Evolutionary conservation across 2,113 vertebrate genomes (phyloP), one percentile per base, ranked within the genome.

Genomic region (Cyprinodon variegatus): DNA sequence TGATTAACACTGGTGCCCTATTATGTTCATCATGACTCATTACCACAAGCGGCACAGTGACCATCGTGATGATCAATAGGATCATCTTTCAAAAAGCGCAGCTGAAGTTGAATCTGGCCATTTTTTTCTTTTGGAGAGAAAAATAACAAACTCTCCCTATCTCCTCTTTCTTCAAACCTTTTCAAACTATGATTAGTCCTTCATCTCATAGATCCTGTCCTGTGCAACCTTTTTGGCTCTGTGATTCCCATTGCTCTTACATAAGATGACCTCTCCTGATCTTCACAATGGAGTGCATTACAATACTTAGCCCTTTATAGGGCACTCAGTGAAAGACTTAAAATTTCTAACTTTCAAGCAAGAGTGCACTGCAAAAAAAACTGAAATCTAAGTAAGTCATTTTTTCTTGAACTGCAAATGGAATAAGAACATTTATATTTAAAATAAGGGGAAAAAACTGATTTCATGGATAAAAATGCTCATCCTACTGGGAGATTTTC

Each of bases 21-120:
- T 75, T 45, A 60, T 75, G 70, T 70, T 68, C 70, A 50, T 82
- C 83, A 82, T 88, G 76, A 79, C 38, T 86, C 83, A 81, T 87
- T 46, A 65, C 72, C 67, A 76, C 74, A 68, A 38, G 66, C 60
- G 76, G 66, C 78, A 59, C 72, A 68, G 46, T 81, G 75, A 80
- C 73, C 73, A 65, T 38, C 75, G 45, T 41, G 72, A 82, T 40
- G 76, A 74, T 17, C 68, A 43, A 6, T 61, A 62, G n/a, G 39
- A 66, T 61, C 68, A 68, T 83, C 72, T 60, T 69, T 60, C 64
- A 72, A 45, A 62, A 70, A 67, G 68, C 60, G 43, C 53, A 50
- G 59, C 11, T 48, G 60, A 0, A 64, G 65, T 39, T 68, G 43
- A 43, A 29, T 76, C 36, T 11, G 17, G 57, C 12, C 17, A 57